A percentile compares a stretch with the other conserved stretches of the same genome.
phyloP scores from a whole-genome alignment of 2,113 vertebrate genomes.

The Nothocercus nigrocapillus region DNA sequence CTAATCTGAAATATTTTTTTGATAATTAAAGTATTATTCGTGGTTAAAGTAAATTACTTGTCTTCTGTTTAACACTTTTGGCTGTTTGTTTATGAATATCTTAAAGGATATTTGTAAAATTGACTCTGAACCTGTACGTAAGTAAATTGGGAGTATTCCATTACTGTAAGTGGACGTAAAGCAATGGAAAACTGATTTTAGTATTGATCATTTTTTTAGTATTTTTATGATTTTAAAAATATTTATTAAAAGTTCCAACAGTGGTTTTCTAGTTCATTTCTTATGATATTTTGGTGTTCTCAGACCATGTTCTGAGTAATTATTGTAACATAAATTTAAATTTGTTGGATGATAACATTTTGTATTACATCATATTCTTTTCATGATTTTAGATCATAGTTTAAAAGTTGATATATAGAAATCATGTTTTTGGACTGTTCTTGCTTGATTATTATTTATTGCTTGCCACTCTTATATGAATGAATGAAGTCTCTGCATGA shows the following conservation, averaged over 20 bases:
- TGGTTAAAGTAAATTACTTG: conserved; percentile 56
- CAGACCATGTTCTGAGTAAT: not conserved
- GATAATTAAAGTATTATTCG: conserved; percentile 34
- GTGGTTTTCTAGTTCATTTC: not conserved
- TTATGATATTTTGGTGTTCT: not conserved
- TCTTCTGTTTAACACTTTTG: conserved; percentile 46
- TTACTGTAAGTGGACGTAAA: not conserved
- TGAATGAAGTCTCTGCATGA: conserved; percentile 15
- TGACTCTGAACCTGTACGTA: not conserved
- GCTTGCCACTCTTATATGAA: not conserved
- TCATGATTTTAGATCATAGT: not conserved
- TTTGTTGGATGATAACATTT: not conserved
- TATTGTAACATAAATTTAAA: not conserved
- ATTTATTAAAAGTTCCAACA: not conserved
- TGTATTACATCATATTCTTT: not conserved
- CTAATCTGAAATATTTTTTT: conserved; percentile 62
- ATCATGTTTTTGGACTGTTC: not conserved
- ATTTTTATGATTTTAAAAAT: not conserved
- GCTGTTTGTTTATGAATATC: conserved; percentile 39
- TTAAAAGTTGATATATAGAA: not conserved
- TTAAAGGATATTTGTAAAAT: not conserved
- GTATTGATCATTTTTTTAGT: not conserved
- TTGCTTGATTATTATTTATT: not conserved
- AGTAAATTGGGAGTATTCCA: not conserved
- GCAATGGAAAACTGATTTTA: not conserved